These are phyloP conservation scores for Poecilia picta DNA, from an alignment of 2,797 vertebrate genomes.

Conservation along the genomic window DNA sequence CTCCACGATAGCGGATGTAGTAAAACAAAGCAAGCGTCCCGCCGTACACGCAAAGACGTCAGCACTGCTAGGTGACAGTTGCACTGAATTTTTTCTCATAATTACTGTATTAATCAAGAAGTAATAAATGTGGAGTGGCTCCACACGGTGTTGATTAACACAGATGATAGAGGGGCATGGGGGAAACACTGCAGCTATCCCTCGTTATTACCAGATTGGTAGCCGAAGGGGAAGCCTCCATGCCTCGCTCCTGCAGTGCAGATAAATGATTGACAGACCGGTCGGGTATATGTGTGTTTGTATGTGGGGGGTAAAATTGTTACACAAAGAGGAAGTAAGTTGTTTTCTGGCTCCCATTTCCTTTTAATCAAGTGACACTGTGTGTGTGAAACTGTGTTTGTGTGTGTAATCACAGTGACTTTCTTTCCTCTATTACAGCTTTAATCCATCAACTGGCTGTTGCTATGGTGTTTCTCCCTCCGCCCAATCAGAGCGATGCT, in stretches of 20 bases:
- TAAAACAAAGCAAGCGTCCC: conserved; percentile 3
- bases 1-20: background rate
- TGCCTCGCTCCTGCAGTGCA: conserved; percentile 44
- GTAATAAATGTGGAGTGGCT: conserved; percentile 76
- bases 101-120: conserved; percentile 74
- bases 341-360: conserved; percentile 37
- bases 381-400: conserved; percentile 12
- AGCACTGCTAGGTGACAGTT: conserved; percentile 57
- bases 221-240: conserved; percentile 38
- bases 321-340: conserved; percentile 39
- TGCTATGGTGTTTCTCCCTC: conserved; percentile 63
- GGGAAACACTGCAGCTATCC: conserved; percentile 47
- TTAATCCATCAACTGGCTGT: conserved; percentile 75
- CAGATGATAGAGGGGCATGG: conserved; percentile 61
- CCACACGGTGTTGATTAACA: conserved; percentile 74
- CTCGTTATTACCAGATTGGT: conserved; percentile 13
- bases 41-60: conserved; percentile 4
- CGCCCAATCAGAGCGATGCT: conserved; percentile 47
- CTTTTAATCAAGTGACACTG: conserved; percentile 58
- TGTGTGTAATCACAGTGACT: conserved; percentile 61
- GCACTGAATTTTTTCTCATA: conserved; percentile 64
- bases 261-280: conserved; percentile 33
- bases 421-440: conserved; percentile 68
- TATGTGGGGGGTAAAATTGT: conserved; percentile 14
- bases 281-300: conserved; percentile 22